Base-by-base conservation (phyloP, 2,888 invertebrate genomes). In the Hirtodrosophila cameraria region DNA sequence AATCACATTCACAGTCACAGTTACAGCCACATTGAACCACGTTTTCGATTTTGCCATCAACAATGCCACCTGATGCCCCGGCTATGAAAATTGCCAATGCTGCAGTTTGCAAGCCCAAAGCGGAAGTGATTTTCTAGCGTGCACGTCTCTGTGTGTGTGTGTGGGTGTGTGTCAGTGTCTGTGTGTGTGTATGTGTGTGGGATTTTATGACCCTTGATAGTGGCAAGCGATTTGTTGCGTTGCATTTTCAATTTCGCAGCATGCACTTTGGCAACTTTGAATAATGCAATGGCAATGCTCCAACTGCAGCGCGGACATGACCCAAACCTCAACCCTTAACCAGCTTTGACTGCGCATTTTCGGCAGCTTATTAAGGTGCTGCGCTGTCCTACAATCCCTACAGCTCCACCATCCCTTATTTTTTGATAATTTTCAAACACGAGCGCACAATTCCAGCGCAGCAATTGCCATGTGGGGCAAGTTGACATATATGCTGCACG, bases 181-280 rank as follows among this genome's bases (percentile, higher is more conserved):
- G 36, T 31, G 39, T 54, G 31, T 41, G 45, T 53, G 46, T 50
- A 28, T 28, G 53, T 39, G 61, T 62, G 57, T 30, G 52, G 74
- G 49, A 78, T 79, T 82, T 81, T 81, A 82, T 81, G 82, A 81
- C 81, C 82, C 81, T 72, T 81, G 82, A 79, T 81, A 78, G 83
- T 72, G 76, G 76, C 83, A 79, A 70, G 76, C 83, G 81, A 83
- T 82, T 83, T 82, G 79, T 82, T 82, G 83, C 81, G 81, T 69
- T 81, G 81, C 81, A 83, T 82, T 82, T 82, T 82, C 81, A 83
- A 82, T 82, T 82, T 82, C 48, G 82, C 72, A 69, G 68, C 66
- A 59, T 67, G 73, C 78, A 68, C 73, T 62, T 68, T 81, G 59
- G 66, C 72, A 73, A 75, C 80, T 80, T 82, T 80, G 80, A 80